Evolutionary conservation across 2,797 vertebrate species (phyloP).

Genomic region (Geotrypetes seraphini): DNA sequence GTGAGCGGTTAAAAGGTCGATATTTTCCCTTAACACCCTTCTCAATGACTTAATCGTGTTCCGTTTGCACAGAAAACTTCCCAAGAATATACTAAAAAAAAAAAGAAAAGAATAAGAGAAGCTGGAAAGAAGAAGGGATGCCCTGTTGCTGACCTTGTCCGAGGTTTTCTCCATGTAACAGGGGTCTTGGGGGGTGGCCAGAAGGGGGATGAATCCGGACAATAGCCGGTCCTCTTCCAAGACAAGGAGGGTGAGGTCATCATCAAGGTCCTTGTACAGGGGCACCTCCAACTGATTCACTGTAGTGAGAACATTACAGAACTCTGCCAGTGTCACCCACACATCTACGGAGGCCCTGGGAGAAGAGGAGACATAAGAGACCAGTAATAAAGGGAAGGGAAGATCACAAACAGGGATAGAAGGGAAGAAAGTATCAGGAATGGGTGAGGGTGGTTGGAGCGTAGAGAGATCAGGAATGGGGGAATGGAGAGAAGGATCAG

Average conservation of each 20-base stretch:
- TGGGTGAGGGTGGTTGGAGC: neutral
- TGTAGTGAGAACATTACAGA: conserved; percentile 83
- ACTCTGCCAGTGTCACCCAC: conserved; percentile 85
- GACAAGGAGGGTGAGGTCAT: conserved; percentile 65
- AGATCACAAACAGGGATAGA: conserved; percentile 28
- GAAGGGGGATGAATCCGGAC: conserved; percentile 68
- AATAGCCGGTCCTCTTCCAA: conserved; percentile 70
- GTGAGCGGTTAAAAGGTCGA: conserved; percentile 92
- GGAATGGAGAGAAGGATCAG: fast-evolving
- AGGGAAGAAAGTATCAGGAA: neutral
- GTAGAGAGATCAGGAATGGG: neutral
- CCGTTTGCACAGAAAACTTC: conserved; percentile 80
- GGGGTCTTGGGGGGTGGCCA: conserved; percentile 83
- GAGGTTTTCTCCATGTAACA: conserved; percentile 90
- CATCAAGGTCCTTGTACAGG: conserved; percentile 89
- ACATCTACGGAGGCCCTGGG: conserved; percentile 76
- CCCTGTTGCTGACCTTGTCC: conserved; percentile 72
- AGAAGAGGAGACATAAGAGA: conserved; percentile 35
- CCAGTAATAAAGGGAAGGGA: conserved; percentile 32
- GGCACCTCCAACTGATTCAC: conserved; percentile 89
- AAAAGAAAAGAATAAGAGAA: conserved; percentile 28
- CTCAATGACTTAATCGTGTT: conserved; percentile 92
- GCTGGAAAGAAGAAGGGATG: conserved; percentile 25
- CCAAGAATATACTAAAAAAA: conserved; percentile 74
- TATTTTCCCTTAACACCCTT: conserved; percentile 94